Base-by-base conservation (phyloP, 2,797 vertebrate genomes). In the Iguana delicatissima region DNA sequence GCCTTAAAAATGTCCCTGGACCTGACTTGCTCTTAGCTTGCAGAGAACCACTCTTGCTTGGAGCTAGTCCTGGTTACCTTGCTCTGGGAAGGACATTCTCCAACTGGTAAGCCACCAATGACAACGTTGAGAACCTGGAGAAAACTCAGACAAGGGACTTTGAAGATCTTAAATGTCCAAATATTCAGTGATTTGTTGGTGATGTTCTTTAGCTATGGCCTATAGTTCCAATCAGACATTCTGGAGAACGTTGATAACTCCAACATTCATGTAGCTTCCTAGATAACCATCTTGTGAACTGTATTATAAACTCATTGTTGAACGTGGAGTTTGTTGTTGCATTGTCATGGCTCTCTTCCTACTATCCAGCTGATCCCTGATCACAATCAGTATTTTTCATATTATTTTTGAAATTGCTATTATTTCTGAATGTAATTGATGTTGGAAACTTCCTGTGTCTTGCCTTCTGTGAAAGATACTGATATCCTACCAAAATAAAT, bases 361-460 rank as follows among this genome's bases (percentile, higher is more conserved):
- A 14, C 50, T 57, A 55, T 32, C 22, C 8, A 32, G 18, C 24
- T 87, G 62, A 79, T 12, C 46, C 42, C 42, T 46, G 74, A 80
- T 52, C 76, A 73, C 50, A 82, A 26, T 52, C 26, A 24, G 9
- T 50, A 2, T 80, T 67, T 64, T 62, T 32, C 52, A 50, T 50
- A 80, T 14, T 64, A 87, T 50, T 52, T 69, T 59, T 18, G 20
- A 59, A 62, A 12, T 26, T 59, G 72, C 24, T 29, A 9, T 46
- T 82, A 46, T 85, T 89, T 89, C 73, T 55, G 81, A 79, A 84
- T 89, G 29, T 64, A 69, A 85, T 79, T 89, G 82, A 67, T 38
- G 77, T 77, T 55, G 20, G 82, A 38, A 67, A 79, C 82, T 89
- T 79, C 73, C 88, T 84, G 88, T 35, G 42, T 85, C 42, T 69